phyloP scores from a whole-genome alignment of 2,113 vertebrate species.

The Himantopus leucocephalus region DNA sequence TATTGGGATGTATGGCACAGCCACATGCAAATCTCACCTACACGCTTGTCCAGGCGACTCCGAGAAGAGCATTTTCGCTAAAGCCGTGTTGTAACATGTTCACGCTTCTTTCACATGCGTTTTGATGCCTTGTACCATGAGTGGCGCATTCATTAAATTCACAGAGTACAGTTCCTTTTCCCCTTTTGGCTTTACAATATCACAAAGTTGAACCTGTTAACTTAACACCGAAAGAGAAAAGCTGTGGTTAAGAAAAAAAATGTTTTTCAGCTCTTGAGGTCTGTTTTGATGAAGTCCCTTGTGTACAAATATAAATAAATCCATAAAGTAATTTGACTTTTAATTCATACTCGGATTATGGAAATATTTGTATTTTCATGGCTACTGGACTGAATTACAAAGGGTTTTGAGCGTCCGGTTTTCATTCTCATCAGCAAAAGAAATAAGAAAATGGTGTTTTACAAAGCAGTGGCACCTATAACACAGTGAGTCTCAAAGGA shows the following conservation, averaged over 20 bases:
- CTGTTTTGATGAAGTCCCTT: conserved; percentile 47
- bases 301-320: conserved; percentile 57
- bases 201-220: conserved; percentile 39
- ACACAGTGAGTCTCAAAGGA: neutral
- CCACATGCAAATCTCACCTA: neutral
- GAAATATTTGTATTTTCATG: conserved; percentile 35
- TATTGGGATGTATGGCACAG: neutral
- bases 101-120: neutral
- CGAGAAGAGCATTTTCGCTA: neutral
- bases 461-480: neutral
- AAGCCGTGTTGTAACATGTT: neutral
- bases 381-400: neutral
- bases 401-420: neutral
- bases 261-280: conserved; percentile 21
- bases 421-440: neutral
- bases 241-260: neutral
- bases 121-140: neutral
- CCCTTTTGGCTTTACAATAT: conserved; percentile 36
- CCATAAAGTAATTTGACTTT: conserved; percentile 40
- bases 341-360: conserved; percentile 21
- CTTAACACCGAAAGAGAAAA: conserved; percentile 14
- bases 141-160: neutral
- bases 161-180: neutral
- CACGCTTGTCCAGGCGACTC: neutral
- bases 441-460: neutral